These are phyloP conservation scores for Coreoperca whiteheadi DNA, from an alignment of 2,113 vertebrate genomes.

Conservation along the genomic window DNA sequence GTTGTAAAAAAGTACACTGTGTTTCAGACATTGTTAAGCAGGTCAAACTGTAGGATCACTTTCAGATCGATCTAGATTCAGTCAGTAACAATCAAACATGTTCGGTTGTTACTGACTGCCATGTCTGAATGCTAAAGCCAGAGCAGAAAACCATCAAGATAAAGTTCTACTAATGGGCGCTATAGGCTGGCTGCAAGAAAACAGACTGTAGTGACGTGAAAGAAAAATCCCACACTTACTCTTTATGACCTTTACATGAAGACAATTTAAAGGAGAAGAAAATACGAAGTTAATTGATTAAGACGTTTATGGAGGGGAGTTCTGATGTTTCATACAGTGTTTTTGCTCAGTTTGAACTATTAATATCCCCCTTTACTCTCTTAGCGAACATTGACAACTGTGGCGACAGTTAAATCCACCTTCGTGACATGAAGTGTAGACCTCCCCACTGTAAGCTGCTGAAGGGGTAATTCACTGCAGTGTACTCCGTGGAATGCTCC, in stretches of 20 bases:
- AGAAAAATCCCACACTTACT: not conserved
- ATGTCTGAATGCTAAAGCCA: not conserved
- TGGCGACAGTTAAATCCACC: slow-evolving; percentile 16
- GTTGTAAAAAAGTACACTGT: not conserved
- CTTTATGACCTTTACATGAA: not conserved
- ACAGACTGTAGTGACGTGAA: not conserved
- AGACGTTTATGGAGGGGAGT: not conserved
- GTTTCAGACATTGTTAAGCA: not conserved
- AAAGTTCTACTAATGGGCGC: not conserved
- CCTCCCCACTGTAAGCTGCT: slow-evolving; percentile 26
- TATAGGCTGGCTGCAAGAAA: not conserved
- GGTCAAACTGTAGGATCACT: not conserved
- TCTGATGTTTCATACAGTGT: not conserved
- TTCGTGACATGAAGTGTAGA: slow-evolving; percentile 6
- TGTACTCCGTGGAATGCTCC: slow-evolving; percentile 7
- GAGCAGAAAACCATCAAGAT: not conserved
- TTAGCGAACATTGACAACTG: slow-evolving; percentile 30
- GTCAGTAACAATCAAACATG: not conserved
- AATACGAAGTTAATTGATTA: not conserved
- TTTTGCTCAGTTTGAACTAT: not conserved
- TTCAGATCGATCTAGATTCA: not conserved
- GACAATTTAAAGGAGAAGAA: not conserved
- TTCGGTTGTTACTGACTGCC: too few species aligned
- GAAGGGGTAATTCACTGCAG: slow-evolving; percentile 19
- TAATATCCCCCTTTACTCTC: not conserved